Evolutionary conservation across 1,140 invertebrate species (phyloP).

Genomic region (Drosophila pruinosa): DNA sequence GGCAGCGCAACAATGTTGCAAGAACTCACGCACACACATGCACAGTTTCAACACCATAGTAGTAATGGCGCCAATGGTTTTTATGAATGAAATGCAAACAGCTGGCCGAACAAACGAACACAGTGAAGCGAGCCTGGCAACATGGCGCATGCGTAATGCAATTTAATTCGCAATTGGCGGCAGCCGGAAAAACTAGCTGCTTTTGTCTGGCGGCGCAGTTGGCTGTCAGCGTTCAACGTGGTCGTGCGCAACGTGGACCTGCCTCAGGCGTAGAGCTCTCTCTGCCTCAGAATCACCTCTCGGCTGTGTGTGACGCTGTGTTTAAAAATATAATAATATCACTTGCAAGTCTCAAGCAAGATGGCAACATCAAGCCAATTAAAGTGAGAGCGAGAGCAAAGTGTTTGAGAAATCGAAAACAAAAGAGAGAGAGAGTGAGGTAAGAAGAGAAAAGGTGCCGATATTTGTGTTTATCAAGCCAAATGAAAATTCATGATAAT

Average conservation of each 20-base stretch:
- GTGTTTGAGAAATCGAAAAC: not conserved
- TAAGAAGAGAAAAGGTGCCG: not conserved
- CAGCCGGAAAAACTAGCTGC: slow-evolving; percentile 42
- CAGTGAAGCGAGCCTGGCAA: slow-evolving; percentile 30
- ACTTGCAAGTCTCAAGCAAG: slow-evolving; percentile 31
- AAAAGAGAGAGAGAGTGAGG: not conserved
- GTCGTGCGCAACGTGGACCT: slow-evolving; percentile 42
- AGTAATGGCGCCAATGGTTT: slow-evolving; percentile 39
- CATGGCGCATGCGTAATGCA: slow-evolving; percentile 46
- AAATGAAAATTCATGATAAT: not conserved
- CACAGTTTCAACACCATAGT: not conserved
- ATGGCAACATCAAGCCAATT: slow-evolving; percentile 4
- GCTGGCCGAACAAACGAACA: slow-evolving; percentile 15
- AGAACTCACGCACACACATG: slow-evolving; percentile 1
- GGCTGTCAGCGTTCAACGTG: slow-evolving; percentile 53
- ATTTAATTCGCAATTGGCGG: slow-evolving; percentile 10
- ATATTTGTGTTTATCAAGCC: slow-evolving; percentile 36
- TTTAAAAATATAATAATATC: slow-evolving; percentile 47
- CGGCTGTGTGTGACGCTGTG: slow-evolving; percentile 9
- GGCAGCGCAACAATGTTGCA: slow-evolving; percentile 41
- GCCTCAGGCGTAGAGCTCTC: not conserved
- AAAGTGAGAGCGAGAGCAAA: slow-evolving; percentile 14
- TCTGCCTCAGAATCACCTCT: not conserved
- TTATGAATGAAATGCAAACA: slow-evolving; percentile 54
- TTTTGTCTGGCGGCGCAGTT: slow-evolving; percentile 49